A percentile compares a stretch with the other conserved stretches of the same genome.
Evolutionary conservation across 2,797 vertebrate genomes (phyloP).

Genomic region (Molothrus ater): DNA sequence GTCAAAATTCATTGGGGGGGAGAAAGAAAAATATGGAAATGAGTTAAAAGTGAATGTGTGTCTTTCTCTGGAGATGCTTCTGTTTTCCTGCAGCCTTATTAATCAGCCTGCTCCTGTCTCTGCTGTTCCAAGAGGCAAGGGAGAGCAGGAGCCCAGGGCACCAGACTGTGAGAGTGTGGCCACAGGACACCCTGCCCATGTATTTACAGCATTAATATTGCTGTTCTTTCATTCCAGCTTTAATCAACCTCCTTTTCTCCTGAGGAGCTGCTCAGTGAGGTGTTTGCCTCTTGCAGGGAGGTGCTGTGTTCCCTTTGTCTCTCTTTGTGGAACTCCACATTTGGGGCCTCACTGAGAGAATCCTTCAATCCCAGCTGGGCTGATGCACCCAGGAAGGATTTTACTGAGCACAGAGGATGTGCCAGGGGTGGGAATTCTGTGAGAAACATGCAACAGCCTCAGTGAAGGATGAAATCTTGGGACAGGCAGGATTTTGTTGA

Average conservation of each 20-base stretch:
- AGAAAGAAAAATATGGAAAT: neutral
- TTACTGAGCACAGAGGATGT: neutral
- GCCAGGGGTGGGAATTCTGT: neutral
- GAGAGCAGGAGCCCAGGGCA: neutral
- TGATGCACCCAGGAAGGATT: neutral
- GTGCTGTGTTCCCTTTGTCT: neutral
- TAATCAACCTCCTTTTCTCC: conserved; percentile 15
- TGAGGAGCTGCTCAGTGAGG: neutral
- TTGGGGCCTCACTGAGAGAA: neutral
- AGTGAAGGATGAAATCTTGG: neutral
- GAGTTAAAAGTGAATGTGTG: neutral
- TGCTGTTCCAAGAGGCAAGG: neutral
- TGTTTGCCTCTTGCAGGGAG: neutral
- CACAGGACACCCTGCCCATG: conserved; percentile 8
- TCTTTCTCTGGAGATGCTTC: conserved; percentile 11
- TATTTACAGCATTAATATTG: neutral
- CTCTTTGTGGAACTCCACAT: neutral
- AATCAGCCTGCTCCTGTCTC: neutral
- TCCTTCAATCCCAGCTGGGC: neutral
- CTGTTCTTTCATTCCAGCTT: conserved; percentile 19
- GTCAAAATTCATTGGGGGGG: neutral
- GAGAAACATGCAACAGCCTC: neutral
- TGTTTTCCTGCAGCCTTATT: conserved; percentile 25
- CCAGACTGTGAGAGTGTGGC: neutral
- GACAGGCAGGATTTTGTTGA: neutral